Evolutionary conservation across 2,113 vertebrate species (phyloP).

Genomic region (Gopherus evgoodei): DNA sequence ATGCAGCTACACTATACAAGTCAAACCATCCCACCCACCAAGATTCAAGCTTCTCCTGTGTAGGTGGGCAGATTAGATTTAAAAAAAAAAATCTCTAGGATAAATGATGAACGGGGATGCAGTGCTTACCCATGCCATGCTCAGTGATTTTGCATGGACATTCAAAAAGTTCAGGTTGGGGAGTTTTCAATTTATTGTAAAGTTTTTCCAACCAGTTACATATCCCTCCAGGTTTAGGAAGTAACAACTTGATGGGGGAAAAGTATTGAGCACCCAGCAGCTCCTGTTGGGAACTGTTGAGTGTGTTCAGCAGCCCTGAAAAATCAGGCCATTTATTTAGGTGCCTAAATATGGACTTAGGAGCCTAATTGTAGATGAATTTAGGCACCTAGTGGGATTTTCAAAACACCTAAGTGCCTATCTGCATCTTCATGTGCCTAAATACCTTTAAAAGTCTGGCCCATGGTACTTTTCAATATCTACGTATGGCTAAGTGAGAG

Average conservation of each 20-base stretch:
- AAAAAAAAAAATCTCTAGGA: background rate
- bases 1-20: conserved; percentile 41
- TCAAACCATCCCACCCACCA: background rate
- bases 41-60: conserved; percentile 10
- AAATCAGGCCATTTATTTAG: background rate
- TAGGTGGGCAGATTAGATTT: conserved; percentile 46
- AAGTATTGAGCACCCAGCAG: background rate
- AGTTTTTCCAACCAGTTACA: background rate
- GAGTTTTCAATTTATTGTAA: background rate
- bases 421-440: background rate
- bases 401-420: background rate
- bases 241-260: background rate
- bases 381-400: background rate
- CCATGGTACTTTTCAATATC: background rate
- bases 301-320: background rate
- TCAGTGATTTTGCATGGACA: background rate
- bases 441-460: background rate
- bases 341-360: background rate
- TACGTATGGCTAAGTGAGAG: background rate
- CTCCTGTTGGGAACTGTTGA: no score
- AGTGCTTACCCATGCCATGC: background rate
- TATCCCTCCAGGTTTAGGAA: background rate
- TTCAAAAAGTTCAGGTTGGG: background rate
- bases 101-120: background rate
- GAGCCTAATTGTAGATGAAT: background rate